Base-by-base conservation (phyloP, 2,797 vertebrate species). In the Dermochelys coriacea region DNA sequence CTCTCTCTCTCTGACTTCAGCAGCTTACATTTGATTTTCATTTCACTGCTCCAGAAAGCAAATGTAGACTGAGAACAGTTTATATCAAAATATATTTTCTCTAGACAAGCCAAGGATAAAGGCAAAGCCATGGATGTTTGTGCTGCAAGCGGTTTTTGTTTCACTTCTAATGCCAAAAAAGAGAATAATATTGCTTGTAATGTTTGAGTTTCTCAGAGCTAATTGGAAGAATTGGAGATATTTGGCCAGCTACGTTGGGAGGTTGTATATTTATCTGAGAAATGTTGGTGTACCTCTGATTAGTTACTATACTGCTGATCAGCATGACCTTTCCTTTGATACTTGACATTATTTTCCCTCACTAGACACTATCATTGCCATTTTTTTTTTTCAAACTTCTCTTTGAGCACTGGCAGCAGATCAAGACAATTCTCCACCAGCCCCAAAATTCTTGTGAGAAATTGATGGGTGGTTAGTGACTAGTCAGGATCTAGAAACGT, bases 161-260 rank as follows among this genome's bases (percentile, higher is more conserved):
- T n/a, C 61, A 64, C 18, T 68, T 68, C 18, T 21, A n/a, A 68
- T 68, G n/a, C 34, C n/a, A 21, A n/a, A n/a, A 68, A n/a, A 64
- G n/a, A 68, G n/a, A 68, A 23, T 37, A 68, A 41, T 23, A 23
- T 23, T 23, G 68, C n/a, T 23, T 71, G 71, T 71, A 41, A 71
- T 71, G 21, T 41, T 37, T 29, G 61, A 4, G 57, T 86, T 84
- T 59, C 41, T 79, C 6, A 5, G 61, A 55, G 8, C 29, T 34
- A 2, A 37, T 75, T 11, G 14, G 45, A 75, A 55, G 77, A 64
- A 81, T 59, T 14, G 29, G 8, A 5, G 0, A 37, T 37, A 8
- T 1, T 45, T 12, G 52, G 12, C 12, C 25, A 9, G 0, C 27
- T 47, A 74, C 2, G 8, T 18, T 54, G 11, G 1, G 0, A 82